Percentiles rank a stretch among this genome's conserved stretches.
phyloP scores from a whole-genome alignment of 1,140 invertebrate genomes.

The Atta cephalotes region DNA sequence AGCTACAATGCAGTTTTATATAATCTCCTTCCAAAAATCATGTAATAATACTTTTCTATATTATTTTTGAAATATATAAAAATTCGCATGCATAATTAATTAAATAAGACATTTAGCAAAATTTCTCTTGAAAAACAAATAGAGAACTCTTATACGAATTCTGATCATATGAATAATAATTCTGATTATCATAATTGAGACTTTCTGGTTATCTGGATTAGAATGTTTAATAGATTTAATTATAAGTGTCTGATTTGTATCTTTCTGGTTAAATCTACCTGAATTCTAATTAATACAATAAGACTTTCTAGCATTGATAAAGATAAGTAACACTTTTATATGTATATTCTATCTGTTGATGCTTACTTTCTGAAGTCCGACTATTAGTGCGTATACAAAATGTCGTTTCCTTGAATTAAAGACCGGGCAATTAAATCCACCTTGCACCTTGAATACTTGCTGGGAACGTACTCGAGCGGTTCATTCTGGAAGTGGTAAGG shows the following conservation, averaged over 20 bases:
- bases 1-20: not conserved
- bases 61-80: not conserved
- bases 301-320: not conserved
- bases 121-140: not conserved
- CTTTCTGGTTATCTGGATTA: no score
- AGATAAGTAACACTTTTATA: not conserved
- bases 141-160: not conserved
- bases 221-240: no score
- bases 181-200: no score
- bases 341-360: not conserved
- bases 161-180: no score
- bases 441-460: slow-evolving; percentile 39
- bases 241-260: no score
- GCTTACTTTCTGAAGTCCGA: not conserved
- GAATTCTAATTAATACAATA: no score
- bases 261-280: no score
- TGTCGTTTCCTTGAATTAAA: slow-evolving; percentile 41
- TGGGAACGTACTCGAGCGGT: slow-evolving; percentile 33
- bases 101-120: not conserved
- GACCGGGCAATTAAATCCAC: slow-evolving; percentile 46
- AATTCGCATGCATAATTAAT: not conserved
- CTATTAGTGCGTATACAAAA: not conserved
- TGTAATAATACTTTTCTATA: not conserved
- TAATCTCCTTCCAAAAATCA: not conserved
- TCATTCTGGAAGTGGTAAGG: slow-evolving; percentile 48